A percentile compares a stretch with the other conserved stretches of the same genome.
These are phyloP conservation scores for Dugesia japonica DNA, from an alignment of 2,888 invertebrate genomes.

Conservation along the genomic window DNA sequence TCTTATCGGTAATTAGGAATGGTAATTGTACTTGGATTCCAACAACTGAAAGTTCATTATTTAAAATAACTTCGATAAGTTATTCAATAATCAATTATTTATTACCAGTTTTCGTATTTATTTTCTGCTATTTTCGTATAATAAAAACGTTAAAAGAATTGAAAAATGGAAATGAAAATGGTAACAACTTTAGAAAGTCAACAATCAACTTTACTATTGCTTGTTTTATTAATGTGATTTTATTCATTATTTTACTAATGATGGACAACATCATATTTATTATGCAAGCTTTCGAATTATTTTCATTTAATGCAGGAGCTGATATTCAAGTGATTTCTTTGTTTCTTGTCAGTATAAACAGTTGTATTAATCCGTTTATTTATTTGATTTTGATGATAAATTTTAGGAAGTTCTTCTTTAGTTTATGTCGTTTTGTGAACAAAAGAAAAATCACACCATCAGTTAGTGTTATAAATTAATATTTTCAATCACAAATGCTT, in stretches of 20 bases:
- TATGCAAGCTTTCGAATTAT: not conserved
- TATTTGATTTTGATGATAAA: not conserved
- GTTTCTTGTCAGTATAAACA: not conserved
- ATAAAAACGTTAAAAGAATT: no score
- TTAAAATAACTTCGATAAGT: not conserved
- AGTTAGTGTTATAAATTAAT: no score
- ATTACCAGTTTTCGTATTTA: not conserved
- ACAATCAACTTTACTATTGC: not conserved
- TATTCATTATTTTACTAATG: not conserved
- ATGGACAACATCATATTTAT: conserved; percentile 10
- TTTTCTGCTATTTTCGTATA: not conserved
- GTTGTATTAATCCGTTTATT: not conserved
- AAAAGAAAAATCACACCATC: no score
- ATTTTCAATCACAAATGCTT: no score
- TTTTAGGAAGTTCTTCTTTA: not conserved
- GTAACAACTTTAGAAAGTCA: not conserved
- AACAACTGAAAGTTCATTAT: not conserved
- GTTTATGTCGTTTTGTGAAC: not conserved
- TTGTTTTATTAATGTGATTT: not conserved
- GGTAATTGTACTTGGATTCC: not conserved
- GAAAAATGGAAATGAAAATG: no score
- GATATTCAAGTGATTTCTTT: not conserved
- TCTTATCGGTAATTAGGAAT: not conserved
- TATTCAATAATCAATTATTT: not conserved
- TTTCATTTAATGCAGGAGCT: not conserved